A percentile compares a stretch with the other conserved stretches of the same genome.
Evolutionary conservation across 2,797 vertebrate genomes (phyloP).

Genomic region (Silurus aristotelis): DNA sequence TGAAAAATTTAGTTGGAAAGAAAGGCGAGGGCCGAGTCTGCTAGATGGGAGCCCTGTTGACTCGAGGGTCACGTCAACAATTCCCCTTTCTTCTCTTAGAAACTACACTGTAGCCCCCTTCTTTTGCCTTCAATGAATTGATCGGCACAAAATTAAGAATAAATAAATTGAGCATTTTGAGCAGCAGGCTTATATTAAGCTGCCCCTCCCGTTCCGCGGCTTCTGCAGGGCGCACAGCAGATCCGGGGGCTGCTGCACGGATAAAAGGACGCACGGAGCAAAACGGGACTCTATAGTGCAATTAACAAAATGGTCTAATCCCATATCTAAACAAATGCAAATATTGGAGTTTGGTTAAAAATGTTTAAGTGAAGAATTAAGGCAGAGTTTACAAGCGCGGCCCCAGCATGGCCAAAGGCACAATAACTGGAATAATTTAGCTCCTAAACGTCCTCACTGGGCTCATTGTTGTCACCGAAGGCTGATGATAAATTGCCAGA

Average conservation of each 20-base stretch:
- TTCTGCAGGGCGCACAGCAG: constrained; percentile 88
- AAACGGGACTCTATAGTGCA: constrained; percentile 94
- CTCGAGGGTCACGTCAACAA: constrained; percentile 99
- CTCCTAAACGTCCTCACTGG: constrained; percentile 80
- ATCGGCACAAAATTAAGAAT: constrained; percentile 99
- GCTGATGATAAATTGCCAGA: constrained; percentile 75
- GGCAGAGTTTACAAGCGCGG: constrained; percentile 92
- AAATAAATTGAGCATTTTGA: constrained; percentile 99
- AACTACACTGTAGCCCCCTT: constrained; percentile 98
- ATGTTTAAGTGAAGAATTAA: constrained; percentile 99
- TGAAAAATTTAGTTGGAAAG: constrained; percentile 99
- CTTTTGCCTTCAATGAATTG: constrained; percentile 99
- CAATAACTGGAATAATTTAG: constrained; percentile 87
- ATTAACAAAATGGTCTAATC: constrained; percentile 99
- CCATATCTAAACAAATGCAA: constrained; percentile 99
- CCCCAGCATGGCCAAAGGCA: constrained; percentile 82
- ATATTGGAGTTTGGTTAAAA: constrained; percentile 99
- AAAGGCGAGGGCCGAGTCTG: constrained; percentile 99
- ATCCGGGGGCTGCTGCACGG: constrained; percentile 93
- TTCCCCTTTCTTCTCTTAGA: constrained; percentile 98
- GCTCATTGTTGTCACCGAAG: constrained; percentile 71
- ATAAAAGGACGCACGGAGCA: constrained; percentile 91
- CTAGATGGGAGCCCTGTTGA: constrained; percentile 99
- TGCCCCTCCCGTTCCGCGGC: constrained; percentile 74
- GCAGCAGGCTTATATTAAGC: constrained; percentile 87